Evolutionary conservation across 2,888 invertebrate species (phyloP).

Genomic region (Hipparchia semele): DNA sequence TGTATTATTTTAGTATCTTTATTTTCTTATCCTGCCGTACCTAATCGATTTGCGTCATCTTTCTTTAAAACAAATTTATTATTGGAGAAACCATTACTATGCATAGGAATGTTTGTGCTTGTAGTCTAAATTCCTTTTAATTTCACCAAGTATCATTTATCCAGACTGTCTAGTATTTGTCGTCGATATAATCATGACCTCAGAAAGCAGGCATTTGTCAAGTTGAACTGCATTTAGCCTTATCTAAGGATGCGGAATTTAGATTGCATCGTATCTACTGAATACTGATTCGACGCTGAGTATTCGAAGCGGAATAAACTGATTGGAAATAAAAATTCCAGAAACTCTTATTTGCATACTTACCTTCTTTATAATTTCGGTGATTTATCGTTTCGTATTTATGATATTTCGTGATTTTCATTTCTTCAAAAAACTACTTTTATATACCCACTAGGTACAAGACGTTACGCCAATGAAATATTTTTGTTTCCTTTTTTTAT

Average conservation of each 20-base stretch:
- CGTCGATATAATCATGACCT: slow-evolving; percentile 19
- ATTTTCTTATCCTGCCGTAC: not conserved
- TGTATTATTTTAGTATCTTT: not conserved
- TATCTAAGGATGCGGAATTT: slow-evolving; percentile 48
- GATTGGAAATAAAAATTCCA: slow-evolving; percentile 27
- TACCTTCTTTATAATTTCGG: not conserved
- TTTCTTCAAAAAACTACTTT: no score
- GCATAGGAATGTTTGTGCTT: not conserved
- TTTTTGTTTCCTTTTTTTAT: no score
- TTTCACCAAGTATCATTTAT: not conserved
- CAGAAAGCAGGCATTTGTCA: slow-evolving; percentile 23
- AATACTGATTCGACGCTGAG: slow-evolving; percentile 62
- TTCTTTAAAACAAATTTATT: not conserved
- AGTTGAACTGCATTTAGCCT: slow-evolving; percentile 22
- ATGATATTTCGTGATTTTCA: not conserved
- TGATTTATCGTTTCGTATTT: not conserved
- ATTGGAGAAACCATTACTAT: not conserved
- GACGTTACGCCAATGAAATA: no score
- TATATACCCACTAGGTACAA: no score
- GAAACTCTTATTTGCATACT: not conserved
- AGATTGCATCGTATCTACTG: slow-evolving; percentile 62
- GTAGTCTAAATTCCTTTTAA: not conserved
- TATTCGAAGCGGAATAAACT: slow-evolving; percentile 41
- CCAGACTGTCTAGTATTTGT: not conserved
- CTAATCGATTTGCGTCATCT: not conserved